Evolutionary conservation across 1,140 invertebrate genomes (phyloP), one percentile per base, ranked within the genome.

Genomic region (Heterodera carotae): DNA sequence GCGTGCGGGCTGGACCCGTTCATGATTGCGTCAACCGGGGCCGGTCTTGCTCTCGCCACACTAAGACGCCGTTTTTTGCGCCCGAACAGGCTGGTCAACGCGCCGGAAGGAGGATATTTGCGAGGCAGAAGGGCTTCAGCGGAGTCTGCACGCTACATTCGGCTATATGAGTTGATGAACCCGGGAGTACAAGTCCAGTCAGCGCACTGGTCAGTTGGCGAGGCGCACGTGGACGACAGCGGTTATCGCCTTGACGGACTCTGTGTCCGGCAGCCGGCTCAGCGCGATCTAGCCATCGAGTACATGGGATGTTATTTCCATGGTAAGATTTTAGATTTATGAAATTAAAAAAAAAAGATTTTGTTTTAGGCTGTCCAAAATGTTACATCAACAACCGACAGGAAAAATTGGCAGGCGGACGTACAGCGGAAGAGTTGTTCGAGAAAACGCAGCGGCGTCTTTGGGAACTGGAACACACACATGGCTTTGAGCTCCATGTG

Each of bases 1-100:
- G n/a, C n/a, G n/a, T n/a, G n/a, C n/a, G 43, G 56, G 8, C 22
- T 75, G 15, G 73, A 75, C n/a, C 73, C 73, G 18, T 75, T 75
- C 43, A 22, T 76, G n/a, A 25, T 59, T 25, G 56, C 53, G 18
- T 75, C 73, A 39, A 75, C 73, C 2, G 36, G n/a, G 18, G 73
- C 73, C 10, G 69, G 69, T 22, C n/a, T 75, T 4, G 73, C 73
- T n/a, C 22, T 75, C 25, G 69, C 60, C 22, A 43, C 36, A 5
- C 5, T 69, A 4, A 71, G 73, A 6, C 73, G 69, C 12, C 34
- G 69, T 39, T 75, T 75, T 27, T 43, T 75, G 15, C 29, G 29
- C 15, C 29, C 18, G 6, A 48, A 75, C 69, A 31, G 29, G 59
- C 59, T 75, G 1, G 59, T 75, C 2, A 29, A 75, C 22, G 8